Base-by-base conservation (phyloP, 1,140 invertebrate species). In the Drosophila nannoptera region DNA sequence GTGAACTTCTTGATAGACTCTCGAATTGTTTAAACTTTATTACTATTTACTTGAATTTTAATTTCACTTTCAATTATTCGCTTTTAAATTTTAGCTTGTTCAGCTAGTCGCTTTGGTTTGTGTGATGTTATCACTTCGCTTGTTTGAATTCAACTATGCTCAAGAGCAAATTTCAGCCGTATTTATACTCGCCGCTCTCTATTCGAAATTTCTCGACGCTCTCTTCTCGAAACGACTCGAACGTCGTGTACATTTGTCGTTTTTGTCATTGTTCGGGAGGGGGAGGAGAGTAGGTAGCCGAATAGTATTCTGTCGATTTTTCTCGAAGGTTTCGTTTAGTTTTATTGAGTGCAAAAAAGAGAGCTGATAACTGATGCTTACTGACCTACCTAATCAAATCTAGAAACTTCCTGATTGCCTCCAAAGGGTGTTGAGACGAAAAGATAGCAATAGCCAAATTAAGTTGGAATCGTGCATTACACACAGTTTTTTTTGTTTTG, bases 311-410 rank as follows among this genome's bases (percentile, higher is more conserved):
- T 6, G 33, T 38, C 3, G 42, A 56, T 11, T 40, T 65, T 48
- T 65, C 53, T 14, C 52, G 50, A 48, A 29, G 0, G n/a, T 40
- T n/a, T 22, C 6, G 7, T 14, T 22, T 22, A 22, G 43, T 61
- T 14, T 36, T 49, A 11, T 61, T 35, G 4, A 45, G 16, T 58
- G 36, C 9, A 4, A 2, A 2, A 22, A 14, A 45, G 7, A 33
- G 29, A 11, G 49, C 35, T 36, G 35, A 22, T 22, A 22, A 22
- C 22, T 1, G 22, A 22, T 22, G 22, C 22, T 22, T 22, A 22
- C 22, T 97, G 96, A 89, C 97, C 96, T 0, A 8, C 31, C 22
- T 22, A 2, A 22, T 22, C 3, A 2, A 3, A 2, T 22, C 22
- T 22, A 22, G 22, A 22, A 22, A 3, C 22, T 22, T 22, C 22